Percentiles rank a stretch among this genome's conserved stretches.
phyloP scores from a whole-genome alignment of 1,140 invertebrate species.

The Phortica variegata region DNA sequence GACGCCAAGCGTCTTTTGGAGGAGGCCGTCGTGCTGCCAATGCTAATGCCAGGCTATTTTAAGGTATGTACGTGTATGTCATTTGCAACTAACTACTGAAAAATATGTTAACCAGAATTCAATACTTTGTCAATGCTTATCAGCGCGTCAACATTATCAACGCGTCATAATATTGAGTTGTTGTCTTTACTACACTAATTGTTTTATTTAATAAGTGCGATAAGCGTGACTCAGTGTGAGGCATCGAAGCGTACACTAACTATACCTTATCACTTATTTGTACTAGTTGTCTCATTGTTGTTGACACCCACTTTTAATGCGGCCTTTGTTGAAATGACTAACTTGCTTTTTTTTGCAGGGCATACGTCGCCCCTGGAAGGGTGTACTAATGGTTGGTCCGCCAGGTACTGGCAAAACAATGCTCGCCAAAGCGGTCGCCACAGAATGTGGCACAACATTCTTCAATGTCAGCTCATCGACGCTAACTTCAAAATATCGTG shows the following conservation, averaged over 20 bases:
- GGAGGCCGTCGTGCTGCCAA: slow-evolving; percentile 96
- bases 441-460: slow-evolving; percentile 98
- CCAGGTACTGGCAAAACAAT: slow-evolving; percentile 98
- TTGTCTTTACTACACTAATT: no score
- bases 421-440: slow-evolving; percentile 98
- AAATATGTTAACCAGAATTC: no score
- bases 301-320: no score
- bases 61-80: slow-evolving; percentile 63
- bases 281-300: no score
- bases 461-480: slow-evolving; percentile 98
- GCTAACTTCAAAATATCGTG: slow-evolving; percentile 96
- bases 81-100: slow-evolving; percentile 1
- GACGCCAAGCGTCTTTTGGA: slow-evolving; percentile 94
- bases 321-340: no score
- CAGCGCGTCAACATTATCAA: no score
- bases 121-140: no score
- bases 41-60: slow-evolving; percentile 99
- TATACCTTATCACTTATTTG: no score
- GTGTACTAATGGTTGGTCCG: slow-evolving; percentile 82
- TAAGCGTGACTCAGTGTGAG: no score
- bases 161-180: no score
- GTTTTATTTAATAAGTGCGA: no score
- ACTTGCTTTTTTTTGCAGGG: slow-evolving; percentile 61
- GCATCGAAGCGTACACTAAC: no score
- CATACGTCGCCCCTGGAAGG: slow-evolving; percentile 79